Percentiles rank a stretch among this genome's conserved stretches.
Evolutionary conservation across 2,797 vertebrate species (phyloP).

Genomic region (Gobio occitaniae): DNA sequence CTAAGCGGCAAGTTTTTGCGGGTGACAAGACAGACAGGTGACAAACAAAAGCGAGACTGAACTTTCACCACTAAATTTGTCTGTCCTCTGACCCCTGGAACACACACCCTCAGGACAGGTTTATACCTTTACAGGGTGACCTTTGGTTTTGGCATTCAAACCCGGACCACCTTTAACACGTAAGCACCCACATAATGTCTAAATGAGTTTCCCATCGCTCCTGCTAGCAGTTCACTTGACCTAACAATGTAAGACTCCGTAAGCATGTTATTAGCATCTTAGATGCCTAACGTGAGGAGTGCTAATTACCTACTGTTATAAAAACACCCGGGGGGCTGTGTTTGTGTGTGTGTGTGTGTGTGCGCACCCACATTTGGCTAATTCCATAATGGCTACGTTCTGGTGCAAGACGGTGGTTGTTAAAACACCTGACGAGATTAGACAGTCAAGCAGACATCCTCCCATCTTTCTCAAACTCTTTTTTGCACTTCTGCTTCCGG

Average conservation of each 20-base stretch:
- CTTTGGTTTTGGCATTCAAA: conserved; percentile 65
- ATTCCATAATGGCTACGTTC: conserved; percentile 64
- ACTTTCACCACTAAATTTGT: conserved; percentile 71
- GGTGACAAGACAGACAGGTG: conserved; percentile 49
- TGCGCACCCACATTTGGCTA: conserved; percentile 34
- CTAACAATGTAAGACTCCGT: conserved; percentile 54
- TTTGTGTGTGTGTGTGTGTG: conserved; percentile 12
- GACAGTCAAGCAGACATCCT: conserved; percentile 57
- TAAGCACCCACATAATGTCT: conserved; percentile 28
- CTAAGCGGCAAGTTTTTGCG: conserved; percentile 63
- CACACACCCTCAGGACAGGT: conserved; percentile 70
- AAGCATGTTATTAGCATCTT: conserved; percentile 57
- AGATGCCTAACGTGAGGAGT: conserved; percentile 54
- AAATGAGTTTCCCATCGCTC: conserved; percentile 46
- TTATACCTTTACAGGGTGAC: conserved; percentile 75
- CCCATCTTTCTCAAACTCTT: conserved; percentile 63
- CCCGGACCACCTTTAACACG: conserved; percentile 65
- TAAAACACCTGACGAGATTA: conserved; percentile 67
- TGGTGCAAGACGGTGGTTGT: conserved; percentile 65
- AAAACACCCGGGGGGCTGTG: conserved; percentile 46
- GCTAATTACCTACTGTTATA: conserved; percentile 54
- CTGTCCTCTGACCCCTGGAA: conserved; percentile 72
- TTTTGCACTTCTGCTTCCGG: conserved; percentile 75
- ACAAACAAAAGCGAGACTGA: conserved; percentile 67
- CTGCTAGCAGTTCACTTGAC: conserved; percentile 60